A percentile compares a stretch with the other conserved stretches of the same genome.
Evolutionary conservation across 2,113 vertebrate species (phyloP).

Genomic region (Puntigrus tetrazona): DNA sequence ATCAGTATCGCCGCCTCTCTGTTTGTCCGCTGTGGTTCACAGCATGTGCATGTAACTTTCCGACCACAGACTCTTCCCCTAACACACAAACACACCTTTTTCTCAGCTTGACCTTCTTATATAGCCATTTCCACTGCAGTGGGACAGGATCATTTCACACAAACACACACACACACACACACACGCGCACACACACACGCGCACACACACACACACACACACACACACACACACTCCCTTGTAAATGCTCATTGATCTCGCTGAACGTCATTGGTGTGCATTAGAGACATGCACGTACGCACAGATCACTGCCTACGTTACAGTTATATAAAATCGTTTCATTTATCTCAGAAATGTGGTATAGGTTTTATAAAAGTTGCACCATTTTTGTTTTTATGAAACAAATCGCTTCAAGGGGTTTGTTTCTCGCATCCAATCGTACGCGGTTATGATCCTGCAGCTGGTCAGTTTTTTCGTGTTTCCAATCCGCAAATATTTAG

Average conservation of each 20-base stretch:
- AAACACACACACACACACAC: background rate
- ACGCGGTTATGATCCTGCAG: too few relatives aligned
- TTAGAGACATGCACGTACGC: background rate
- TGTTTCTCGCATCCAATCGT: too few relatives aligned
- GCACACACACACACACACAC: background rate
- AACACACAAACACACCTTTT: conserved; percentile 12
- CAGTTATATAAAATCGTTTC: too few relatives aligned
- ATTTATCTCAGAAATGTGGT: background rate
- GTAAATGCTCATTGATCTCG: background rate
- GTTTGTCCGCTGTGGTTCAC: conserved; percentile 60
- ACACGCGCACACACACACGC: background rate
- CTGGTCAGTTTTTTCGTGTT: too few relatives aligned
- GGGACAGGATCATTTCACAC: background rate
- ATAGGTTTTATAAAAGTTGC: background rate
- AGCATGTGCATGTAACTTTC: conserved; percentile 65
- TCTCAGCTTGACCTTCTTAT: background rate
- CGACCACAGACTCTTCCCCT: conserved; percentile 62
- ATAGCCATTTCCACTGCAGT: conserved; percentile 7
- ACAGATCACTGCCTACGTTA: background rate
- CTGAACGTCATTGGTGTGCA: background rate
- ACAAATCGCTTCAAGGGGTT: too few relatives aligned
- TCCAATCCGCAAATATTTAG: too few relatives aligned
- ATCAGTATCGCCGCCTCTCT: background rate
- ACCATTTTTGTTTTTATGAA: background rate
- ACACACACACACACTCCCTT: background rate